phyloP scores from a whole-genome alignment of 2,113 vertebrate genomes.

The Paramisgurnus dabryanus region DNA sequence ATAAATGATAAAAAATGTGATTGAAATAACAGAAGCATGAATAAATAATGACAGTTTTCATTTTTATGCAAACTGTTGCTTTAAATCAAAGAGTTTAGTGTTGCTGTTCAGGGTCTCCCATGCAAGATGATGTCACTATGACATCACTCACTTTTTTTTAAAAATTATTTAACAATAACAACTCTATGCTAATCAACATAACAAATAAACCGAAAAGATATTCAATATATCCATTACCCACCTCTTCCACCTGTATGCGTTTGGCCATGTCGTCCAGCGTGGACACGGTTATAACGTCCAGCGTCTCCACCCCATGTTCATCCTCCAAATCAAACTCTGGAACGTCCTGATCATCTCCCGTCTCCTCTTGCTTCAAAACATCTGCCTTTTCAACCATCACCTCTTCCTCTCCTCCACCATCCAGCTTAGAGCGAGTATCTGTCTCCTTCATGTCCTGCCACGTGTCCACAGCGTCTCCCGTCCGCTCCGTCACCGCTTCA shows the following conservation, averaged over 20 bases:
- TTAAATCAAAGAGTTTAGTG: background rate
- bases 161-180: no score
- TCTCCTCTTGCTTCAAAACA: constrained; percentile 57
- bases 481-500: constrained; percentile 25
- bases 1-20: no score
- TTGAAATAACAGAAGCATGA: no score
- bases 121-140: constrained; percentile 8
- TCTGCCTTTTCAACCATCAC: constrained; percentile 64
- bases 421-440: background rate
- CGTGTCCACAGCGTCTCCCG: constrained; percentile 51
- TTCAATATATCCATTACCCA: constrained; percentile 61
- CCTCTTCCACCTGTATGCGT: constrained; percentile 93
- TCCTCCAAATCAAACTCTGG: constrained; percentile 64
- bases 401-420: constrained; percentile 41
- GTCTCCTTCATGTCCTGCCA: constrained; percentile 4
- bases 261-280: constrained; percentile 90
- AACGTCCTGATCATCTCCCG: constrained; percentile 52
- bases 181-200: no score
- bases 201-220: no score
- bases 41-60: no score
- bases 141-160: background rate
- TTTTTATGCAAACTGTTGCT: background rate
- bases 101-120: background rate
- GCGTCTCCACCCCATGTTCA: constrained; percentile 60
- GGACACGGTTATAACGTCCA: constrained; percentile 60